Percentiles rank a stretch among this genome's conserved stretches.
Conservation (phyloP, 1,140 invertebrate genomes). For the Drosophila cardini region DNA sequence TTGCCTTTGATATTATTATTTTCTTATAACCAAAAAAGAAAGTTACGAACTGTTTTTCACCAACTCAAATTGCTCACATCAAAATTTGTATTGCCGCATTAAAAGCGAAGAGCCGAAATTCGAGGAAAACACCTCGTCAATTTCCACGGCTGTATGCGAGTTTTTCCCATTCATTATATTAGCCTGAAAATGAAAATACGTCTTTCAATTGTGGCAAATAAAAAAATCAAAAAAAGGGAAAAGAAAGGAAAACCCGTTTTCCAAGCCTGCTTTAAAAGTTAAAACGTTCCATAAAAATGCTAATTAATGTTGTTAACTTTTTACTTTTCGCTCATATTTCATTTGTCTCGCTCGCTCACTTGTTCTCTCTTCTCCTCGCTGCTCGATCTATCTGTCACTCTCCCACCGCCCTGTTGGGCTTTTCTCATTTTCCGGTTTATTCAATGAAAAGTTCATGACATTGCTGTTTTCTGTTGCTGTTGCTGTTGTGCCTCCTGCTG, state of each 20-base stretch:
- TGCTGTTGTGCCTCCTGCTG: conserved; percentile 50
- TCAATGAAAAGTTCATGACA: conserved; percentile 60
- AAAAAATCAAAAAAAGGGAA: no score
- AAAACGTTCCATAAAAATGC: conserved; percentile 80
- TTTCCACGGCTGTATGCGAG: not conserved
- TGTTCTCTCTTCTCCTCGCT: conserved; percentile 25
- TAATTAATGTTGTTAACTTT: conserved; percentile 83
- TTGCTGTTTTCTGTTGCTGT: conserved; percentile 47
- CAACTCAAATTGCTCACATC: conserved; percentile 45
- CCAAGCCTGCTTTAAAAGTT: conserved; percentile 38
- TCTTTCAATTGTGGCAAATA: conserved; percentile 23
- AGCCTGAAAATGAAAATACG: conserved; percentile 13
- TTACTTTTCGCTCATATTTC: conserved; percentile 78
- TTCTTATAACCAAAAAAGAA: conserved; percentile 1
- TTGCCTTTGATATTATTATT: conserved; percentile 32
- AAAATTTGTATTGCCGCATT: conserved; percentile 29
- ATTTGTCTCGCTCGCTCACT: conserved; percentile 50
- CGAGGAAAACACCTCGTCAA: conserved; percentile 19
- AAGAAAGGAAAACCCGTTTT: conserved; percentile 9
- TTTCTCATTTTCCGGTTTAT: conserved; percentile 21
- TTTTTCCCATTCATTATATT: conserved; percentile 26
- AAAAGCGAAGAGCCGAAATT: not conserved
- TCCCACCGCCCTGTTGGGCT: conserved; percentile 8
- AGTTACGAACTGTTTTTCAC: conserved; percentile 10
- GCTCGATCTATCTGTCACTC: conserved; percentile 1